Conservation (phyloP, 2,888 invertebrate genomes). For the Microctonus brassicae region DNA sequence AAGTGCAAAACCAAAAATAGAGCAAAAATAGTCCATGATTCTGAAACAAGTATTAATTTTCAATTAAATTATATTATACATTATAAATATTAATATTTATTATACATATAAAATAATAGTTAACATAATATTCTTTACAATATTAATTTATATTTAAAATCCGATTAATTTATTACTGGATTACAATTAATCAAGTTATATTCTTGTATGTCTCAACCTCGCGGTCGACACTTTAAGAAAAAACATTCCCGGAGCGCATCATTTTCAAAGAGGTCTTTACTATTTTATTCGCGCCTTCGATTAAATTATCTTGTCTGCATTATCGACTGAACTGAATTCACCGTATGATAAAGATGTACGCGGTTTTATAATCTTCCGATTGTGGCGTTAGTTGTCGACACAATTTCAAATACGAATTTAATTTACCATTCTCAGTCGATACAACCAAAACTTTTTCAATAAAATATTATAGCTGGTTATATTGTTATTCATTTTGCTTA, state of each 20-base stretch:
- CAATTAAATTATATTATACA: neutral
- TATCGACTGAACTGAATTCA: neutral
- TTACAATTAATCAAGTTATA: neutral
- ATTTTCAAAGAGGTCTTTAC: slow-evolving; percentile 32
- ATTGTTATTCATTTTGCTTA: neutral
- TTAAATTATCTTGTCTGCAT: slow-evolving; percentile 21
- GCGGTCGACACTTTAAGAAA: slow-evolving; percentile 45
- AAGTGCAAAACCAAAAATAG: slow-evolving; percentile 32
- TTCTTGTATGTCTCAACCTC: slow-evolving; percentile 25
- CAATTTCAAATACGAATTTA: neutral
- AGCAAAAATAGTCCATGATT: slow-evolving; percentile 26
- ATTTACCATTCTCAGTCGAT: slow-evolving; percentile 34
- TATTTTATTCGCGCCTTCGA: neutral
- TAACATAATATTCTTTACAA: neutral
- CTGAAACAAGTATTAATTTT: slow-evolving; percentile 35
- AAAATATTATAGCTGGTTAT: neutral
- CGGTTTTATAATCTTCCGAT: neutral
- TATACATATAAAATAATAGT: neutral
- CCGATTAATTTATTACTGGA: slow-evolving; percentile 33
- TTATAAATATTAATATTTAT: neutral
- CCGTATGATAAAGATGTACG: neutral
- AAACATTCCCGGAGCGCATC: slow-evolving; percentile 39
- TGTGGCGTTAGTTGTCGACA: slow-evolving; percentile 38
- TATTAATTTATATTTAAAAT: neutral
- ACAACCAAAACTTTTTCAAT: neutral